Evolutionary conservation across 2,888 invertebrate species (phyloP).

Genomic region (Drosophila kuntzei): DNA sequence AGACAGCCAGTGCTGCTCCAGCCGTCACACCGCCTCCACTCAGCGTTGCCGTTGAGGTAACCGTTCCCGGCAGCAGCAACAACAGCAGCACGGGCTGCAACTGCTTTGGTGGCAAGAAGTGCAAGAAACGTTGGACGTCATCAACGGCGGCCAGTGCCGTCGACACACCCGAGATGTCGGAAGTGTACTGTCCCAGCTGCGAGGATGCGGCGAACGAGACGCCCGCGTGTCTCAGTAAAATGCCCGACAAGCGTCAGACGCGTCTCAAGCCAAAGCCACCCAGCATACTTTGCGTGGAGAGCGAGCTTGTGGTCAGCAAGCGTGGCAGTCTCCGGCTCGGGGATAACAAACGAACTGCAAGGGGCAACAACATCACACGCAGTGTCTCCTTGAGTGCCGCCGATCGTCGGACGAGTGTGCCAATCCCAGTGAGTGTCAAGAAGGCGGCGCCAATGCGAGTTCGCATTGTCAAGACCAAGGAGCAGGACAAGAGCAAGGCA

Average conservation of each 20-base stretch:
- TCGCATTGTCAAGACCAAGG: conserved; percentile 59
- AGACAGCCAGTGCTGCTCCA: conserved; percentile 39
- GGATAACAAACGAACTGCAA: conserved; percentile 49
- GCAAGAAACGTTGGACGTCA: conserved; percentile 83
- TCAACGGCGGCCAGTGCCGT: conserved; percentile 41
- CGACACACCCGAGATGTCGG: conserved; percentile 87
- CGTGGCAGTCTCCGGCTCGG: conserved; percentile 70
- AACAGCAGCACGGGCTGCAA: conserved; percentile 83
- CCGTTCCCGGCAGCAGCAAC: conserved; percentile 36
- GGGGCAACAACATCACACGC: conserved; percentile 65
- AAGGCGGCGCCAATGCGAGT: conserved; percentile 48
- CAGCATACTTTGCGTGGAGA: conserved; percentile 84
- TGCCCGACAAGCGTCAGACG: conserved; percentile 82
- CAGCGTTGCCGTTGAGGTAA: conserved; percentile 62
- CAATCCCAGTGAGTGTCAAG: conserved; percentile 38
- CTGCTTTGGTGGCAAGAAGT: conserved; percentile 84
- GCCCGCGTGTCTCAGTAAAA: conserved; percentile 87
- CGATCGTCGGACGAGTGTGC: conserved; percentile 69
- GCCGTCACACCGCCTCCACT: conserved; percentile 63
- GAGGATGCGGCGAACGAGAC: conserved; percentile 84
- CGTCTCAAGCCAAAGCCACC: conserved; percentile 81
- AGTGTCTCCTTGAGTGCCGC: conserved; percentile 76
- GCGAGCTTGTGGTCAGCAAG: conserved; percentile 82
- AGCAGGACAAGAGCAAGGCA: conserved; percentile 55
- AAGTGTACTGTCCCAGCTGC: conserved; percentile 87